Evolutionary conservation across 2,888 invertebrate genomes (phyloP), one percentile per base, ranked within the genome.

Genomic region (Hydrotaea cyrtoneurina): DNA sequence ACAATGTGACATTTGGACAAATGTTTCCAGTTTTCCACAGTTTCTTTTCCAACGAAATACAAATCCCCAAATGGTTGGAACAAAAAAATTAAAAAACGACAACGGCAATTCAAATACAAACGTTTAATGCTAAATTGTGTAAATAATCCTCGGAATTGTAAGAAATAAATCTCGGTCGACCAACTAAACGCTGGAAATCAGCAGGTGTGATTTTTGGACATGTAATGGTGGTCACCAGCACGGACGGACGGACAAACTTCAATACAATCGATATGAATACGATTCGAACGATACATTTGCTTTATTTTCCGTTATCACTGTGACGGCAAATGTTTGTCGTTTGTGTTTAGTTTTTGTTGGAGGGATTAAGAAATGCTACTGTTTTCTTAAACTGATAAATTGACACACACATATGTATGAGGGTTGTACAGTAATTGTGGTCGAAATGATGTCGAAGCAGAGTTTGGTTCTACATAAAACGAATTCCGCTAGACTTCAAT

Each of bases 1-100:
- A 21, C 46, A 17, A 62, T 36, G 19, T 74, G 71, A 64, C 69
- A 81, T 75, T 78, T 78, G 55, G 81, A 72, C 80, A 83, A 80
- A 80, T 77, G 39, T 77, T 83, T 76, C 69, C 26, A 50, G 74
- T 75, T 64, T 80, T 36, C 36, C 17, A 11, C 31, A 31, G 2
- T 31, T 31, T 31, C 43, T 43, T 39, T 66, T 66, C 7, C n/a
- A 43, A 43, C 19, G 66, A 66, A 43, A 36, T 31, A 66, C 19
- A 66, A 66, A 43, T 39, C 43, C 21, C n/a, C 39, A 66, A 26
- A 26, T 66, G 43, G 17, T 59, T 66, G 43, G 17, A 43, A 21
- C 31, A 31, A 31, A 31, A n/a, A n/a, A n/a, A n/a, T n/a, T n/a
- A n/a, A n/a, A n/a, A n/a, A 64, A 26, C 15, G 31, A 39, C 23